Evolutionary conservation across 2,888 invertebrate species (phyloP), one percentile per base, ranked within the genome.

Genomic region (Oscheius sp.): DNA sequence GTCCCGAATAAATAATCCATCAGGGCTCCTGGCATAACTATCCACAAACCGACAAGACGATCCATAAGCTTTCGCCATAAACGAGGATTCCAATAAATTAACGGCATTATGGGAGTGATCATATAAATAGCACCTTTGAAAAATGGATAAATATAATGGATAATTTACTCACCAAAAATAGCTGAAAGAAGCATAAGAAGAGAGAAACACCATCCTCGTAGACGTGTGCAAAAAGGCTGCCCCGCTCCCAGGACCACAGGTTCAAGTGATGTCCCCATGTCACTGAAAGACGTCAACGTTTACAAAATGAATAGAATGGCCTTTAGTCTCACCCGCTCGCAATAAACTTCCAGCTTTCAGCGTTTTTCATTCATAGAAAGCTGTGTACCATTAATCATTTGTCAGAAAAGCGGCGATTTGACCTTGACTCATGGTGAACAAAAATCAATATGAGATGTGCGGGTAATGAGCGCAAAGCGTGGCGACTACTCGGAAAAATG

Each of bases 1-100:
- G 84, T 79, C 23, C 86, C 87, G 76, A 85, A 87, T 2, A 87
- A 35, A 64, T 75, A 86, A 46, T 83, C 84, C 76, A 87, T 75
- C 21, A 88, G 55, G n/a, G 82, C 81, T 16, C 83, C 83, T 9
- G 87, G 87, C 82, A 87, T 82, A 13, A 83, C 76, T 9, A 85
- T 78, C 87, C 87, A 87, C 46, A 86, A 79, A 27, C 87, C 87
- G 23, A 87, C 80, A 7, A 87, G 75, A 35, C 85, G 74, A 71
- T 87, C 83, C 56, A 78, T 73, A 53, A 78, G 35, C 58, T 69
- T 74, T 18, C 77, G 61, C 79, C 71, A 85, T 7, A 76, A 72
- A 13, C 46, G 75, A 27, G 82, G 83, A 41, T 74, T 77, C 29
- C 82, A 25, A 69, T 80, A 80, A n/a, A 84, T 59, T 7, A 86